These are phyloP conservation scores for Heliconius himera DNA, from an alignment of 1,140 invertebrate species.

Conservation along the genomic window DNA sequence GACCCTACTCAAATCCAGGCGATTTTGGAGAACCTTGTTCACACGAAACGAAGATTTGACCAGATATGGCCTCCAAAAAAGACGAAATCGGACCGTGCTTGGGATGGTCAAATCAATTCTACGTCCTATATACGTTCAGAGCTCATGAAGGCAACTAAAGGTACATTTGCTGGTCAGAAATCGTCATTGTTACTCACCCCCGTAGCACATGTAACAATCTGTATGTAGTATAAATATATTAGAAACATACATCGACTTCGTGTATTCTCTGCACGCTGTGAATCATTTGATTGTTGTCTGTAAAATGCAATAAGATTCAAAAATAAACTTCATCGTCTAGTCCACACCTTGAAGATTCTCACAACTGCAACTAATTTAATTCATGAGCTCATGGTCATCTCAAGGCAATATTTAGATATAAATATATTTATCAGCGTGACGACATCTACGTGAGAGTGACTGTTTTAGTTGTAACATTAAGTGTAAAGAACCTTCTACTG, in stretches of 20 bases:
- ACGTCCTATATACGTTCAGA: constrained; percentile 64
- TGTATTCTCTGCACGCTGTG: constrained; percentile 21
- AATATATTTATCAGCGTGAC: not conserved
- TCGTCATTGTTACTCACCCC: constrained; percentile 20
- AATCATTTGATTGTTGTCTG: constrained; percentile 28
- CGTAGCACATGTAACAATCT: constrained; percentile 24
- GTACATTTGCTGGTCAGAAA: constrained; percentile 46
- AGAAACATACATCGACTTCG: constrained; percentile 22
- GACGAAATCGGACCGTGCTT: constrained; percentile 53
- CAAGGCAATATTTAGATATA: not conserved
- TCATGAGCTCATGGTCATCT: not conserved
- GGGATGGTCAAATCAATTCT: constrained; percentile 66
- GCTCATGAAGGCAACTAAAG: constrained; percentile 71
- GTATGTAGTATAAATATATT: constrained; percentile 19
- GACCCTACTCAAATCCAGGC: constrained; percentile 71
- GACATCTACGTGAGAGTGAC: constrained; percentile 4
- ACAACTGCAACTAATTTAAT: constrained; percentile 14
- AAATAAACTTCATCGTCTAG: constrained; percentile 20
- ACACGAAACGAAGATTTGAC: constrained; percentile 66
- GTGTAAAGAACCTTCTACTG: constrained; percentile 15
- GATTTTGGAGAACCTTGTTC: constrained; percentile 70
- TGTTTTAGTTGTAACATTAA: constrained; percentile 16
- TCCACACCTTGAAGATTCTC: constrained; percentile 21
- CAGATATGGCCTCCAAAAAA: constrained; percentile 63
- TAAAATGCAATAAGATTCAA: constrained; percentile 23